Conservation (phyloP, 2,797 vertebrate genomes). For the Enteromius afrohamiltoni region DNA sequence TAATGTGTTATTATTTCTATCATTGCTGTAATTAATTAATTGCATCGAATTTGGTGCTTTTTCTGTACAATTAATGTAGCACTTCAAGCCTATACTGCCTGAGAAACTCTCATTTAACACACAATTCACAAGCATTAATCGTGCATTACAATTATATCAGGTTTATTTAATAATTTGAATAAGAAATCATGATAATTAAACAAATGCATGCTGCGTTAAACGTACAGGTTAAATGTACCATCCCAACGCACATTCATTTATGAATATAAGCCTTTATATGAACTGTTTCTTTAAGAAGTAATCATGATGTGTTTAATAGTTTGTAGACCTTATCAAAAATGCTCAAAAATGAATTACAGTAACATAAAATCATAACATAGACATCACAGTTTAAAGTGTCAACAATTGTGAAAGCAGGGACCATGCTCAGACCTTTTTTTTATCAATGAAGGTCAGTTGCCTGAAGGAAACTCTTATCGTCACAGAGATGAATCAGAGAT, state of each 20-base stretch:
- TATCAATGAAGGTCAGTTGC: slow-evolving; percentile 28
- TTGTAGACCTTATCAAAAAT: background rate
- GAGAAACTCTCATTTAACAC: background rate
- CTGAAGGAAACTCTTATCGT: slow-evolving; percentile 29
- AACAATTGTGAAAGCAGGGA: slow-evolving; percentile 13
- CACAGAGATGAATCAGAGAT: slow-evolving; percentile 35
- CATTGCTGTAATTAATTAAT: background rate
- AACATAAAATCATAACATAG: background rate
- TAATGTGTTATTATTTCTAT: too few relatives aligned
- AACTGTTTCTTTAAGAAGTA: background rate
- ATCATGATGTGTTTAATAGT: background rate
- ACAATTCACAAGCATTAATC: too few relatives aligned
- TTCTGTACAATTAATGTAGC: background rate
- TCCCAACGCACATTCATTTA: background rate
- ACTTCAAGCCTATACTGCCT: background rate
- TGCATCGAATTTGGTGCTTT: background rate
- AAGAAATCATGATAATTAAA: background rate
- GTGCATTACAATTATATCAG: background rate
- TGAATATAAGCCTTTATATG: background rate
- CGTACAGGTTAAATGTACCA: background rate
- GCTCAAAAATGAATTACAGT: background rate
- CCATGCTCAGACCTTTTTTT: background rate
- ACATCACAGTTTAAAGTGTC: background rate
- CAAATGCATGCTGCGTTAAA: background rate
- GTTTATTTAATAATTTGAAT: background rate